These are phyloP conservation scores for Mormoops blainvillei DNA, from an alignment of 2,113 vertebrate genomes.

Conservation along the genomic window DNA sequence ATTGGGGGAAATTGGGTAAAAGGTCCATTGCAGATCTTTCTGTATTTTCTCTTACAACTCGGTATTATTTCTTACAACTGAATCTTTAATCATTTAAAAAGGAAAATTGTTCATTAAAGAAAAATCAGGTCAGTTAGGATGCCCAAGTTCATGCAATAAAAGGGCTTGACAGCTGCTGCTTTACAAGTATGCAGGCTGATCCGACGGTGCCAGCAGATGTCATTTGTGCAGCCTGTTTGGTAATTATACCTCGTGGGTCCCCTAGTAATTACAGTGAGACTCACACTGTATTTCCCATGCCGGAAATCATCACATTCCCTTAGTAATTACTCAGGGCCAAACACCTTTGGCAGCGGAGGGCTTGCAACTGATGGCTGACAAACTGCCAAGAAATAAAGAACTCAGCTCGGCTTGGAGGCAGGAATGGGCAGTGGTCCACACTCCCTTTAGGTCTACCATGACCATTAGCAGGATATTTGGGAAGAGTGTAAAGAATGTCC, in stretches of 20 bases:
- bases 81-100: neutral
- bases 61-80: neutral
- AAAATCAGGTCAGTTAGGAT: neutral
- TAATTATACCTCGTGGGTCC: constrained; percentile 53
- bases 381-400: constrained; percentile 22
- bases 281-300: constrained; percentile 25
- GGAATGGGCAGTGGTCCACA: neutral
- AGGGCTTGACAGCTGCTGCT: neutral
- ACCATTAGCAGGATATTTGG: neutral
- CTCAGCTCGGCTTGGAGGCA: neutral
- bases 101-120: neutral
- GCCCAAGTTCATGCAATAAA: neutral
- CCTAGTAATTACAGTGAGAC: constrained; percentile 53
- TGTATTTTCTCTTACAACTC: neutral
- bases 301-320: constrained; percentile 58
- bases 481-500: neutral
- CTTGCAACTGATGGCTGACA: neutral
- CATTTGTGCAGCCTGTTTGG: neutral
- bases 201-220: neutral
- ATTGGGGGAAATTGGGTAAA: neutral
- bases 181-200: neutral
- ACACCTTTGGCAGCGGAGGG: constrained; percentile 29
- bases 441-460: neutral
- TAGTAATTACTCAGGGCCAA: constrained; percentile 38
- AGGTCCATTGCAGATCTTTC: neutral